phyloP scores from a whole-genome alignment of 1,140 invertebrate genomes.

The Choristoneura fumiferana region DNA sequence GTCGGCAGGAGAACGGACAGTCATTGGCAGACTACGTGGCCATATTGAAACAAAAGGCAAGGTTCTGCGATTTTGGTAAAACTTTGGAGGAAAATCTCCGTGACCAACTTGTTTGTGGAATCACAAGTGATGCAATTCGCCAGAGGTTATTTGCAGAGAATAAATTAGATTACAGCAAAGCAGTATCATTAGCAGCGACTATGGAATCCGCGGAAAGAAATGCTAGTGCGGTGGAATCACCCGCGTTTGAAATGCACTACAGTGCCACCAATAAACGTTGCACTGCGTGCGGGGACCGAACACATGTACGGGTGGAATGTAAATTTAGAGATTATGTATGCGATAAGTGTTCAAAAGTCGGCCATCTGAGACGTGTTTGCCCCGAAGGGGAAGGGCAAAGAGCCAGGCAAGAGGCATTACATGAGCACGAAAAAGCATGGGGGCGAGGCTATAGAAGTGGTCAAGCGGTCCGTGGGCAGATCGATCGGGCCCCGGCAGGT shows the following conservation, averaged over 20 bases:
- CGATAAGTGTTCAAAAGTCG: background rate
- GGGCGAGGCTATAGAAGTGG: no score
- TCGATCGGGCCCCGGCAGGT: background rate
- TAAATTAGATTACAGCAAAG: background rate
- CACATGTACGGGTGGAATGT: background rate
- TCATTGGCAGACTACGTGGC: background rate
- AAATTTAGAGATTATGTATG: background rate
- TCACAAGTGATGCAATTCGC: background rate
- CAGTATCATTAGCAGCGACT: background rate
- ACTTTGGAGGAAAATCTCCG: slow-evolving; percentile 6
- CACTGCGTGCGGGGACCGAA: background rate
- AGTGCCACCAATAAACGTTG: background rate
- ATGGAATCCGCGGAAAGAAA: background rate
- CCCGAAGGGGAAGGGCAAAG: background rate
- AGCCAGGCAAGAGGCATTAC: background rate
- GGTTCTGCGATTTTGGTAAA: background rate
- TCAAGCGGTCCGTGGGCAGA: no score
- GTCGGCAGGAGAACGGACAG: background rate
- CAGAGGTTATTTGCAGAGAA: background rate
- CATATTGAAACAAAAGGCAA: background rate
- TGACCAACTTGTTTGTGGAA: background rate
- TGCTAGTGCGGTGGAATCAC: background rate
- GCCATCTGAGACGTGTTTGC: background rate
- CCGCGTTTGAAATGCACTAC: background rate
- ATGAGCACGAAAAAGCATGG: no score